These are phyloP conservation scores for Cheilinus undulatus DNA, from an alignment of 2,113 vertebrate species.

Conservation along the genomic window DNA sequence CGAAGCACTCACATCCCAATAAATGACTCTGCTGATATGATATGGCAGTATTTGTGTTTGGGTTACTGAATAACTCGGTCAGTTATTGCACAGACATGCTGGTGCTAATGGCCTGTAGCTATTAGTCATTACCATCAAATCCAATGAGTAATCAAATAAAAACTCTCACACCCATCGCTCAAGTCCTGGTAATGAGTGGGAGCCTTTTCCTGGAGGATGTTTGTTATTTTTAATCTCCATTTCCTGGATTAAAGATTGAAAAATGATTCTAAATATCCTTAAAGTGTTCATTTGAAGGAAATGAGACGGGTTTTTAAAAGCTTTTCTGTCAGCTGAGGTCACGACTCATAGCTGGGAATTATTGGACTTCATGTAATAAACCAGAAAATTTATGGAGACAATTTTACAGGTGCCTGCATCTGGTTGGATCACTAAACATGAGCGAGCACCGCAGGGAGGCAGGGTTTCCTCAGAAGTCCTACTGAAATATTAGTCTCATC, in stretches of 20 bases:
- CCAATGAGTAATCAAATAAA: slow-evolving; percentile 37
- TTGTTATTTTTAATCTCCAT: slow-evolving; percentile 29
- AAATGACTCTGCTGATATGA: slow-evolving; percentile 70
- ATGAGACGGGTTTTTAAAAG: too few relatives aligned
- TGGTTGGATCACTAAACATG: too few relatives aligned
- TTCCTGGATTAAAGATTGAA: slow-evolving; percentile 10
- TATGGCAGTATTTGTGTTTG: slow-evolving; percentile 62
- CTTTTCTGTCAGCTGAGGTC: too few relatives aligned
- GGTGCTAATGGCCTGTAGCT: slow-evolving; percentile 35
- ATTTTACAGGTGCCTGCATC: too few relatives aligned
- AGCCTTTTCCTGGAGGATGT: neutral
- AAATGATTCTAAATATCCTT: neutral
- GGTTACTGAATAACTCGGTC: slow-evolving; percentile 74
- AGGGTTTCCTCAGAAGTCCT: too few relatives aligned
- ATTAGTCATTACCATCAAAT: slow-evolving; percentile 49
- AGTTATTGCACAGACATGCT: slow-evolving; percentile 26
- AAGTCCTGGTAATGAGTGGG: slow-evolving; percentile 17
- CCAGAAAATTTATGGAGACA: too few relatives aligned
- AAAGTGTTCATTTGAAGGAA: neutral
- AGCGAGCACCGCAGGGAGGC: too few relatives aligned
- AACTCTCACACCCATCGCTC: slow-evolving; percentile 1
- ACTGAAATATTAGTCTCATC: too few relatives aligned
- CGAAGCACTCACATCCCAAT: slow-evolving; percentile 35
- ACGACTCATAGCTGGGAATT: too few relatives aligned
- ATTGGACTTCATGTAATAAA: too few relatives aligned